Conservation (phyloP, 2,797 vertebrate genomes). For the Acrocephalus scirpaceus region DNA sequence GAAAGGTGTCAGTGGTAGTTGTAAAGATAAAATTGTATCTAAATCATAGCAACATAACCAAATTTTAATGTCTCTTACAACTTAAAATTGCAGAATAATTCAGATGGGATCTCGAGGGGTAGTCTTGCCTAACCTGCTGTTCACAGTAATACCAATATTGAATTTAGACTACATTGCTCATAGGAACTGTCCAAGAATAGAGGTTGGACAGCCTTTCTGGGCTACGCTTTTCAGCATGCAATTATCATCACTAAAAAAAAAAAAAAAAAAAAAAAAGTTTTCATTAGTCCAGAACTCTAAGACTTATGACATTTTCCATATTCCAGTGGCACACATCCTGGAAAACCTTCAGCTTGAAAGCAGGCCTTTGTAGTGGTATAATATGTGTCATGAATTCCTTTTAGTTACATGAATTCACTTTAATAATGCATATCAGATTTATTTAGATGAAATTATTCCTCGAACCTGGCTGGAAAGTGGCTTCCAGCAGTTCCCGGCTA, state of each 20-base stretch:
- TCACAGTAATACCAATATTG: neutral
- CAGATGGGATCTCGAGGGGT: fast-evolving
- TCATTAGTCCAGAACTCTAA: neutral
- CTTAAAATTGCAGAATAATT: neutral
- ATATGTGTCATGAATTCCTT: neutral
- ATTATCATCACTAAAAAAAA: neutral
- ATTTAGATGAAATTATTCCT: no score
- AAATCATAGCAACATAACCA: neutral
- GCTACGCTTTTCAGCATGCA: neutral
- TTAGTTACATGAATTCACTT: neutral
- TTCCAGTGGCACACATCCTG: neutral
- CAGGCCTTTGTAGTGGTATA: neutral
- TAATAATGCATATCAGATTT: neutral
- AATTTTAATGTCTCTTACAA: neutral
- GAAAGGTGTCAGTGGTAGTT: neutral
- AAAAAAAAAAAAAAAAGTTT: neutral
- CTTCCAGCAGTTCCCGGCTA: no score
- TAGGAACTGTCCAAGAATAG: neutral
- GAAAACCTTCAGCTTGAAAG: neutral
- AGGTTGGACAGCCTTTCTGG: neutral
- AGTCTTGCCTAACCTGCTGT: neutral
- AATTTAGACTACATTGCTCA: neutral
- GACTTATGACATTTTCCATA: neutral
- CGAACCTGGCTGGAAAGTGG: no score
- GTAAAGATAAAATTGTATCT: neutral